Percentiles rank a stretch among this genome's conserved stretches.
Conservation (phyloP, 2,888 invertebrate species). For the Pilophorus perplexus region DNA sequence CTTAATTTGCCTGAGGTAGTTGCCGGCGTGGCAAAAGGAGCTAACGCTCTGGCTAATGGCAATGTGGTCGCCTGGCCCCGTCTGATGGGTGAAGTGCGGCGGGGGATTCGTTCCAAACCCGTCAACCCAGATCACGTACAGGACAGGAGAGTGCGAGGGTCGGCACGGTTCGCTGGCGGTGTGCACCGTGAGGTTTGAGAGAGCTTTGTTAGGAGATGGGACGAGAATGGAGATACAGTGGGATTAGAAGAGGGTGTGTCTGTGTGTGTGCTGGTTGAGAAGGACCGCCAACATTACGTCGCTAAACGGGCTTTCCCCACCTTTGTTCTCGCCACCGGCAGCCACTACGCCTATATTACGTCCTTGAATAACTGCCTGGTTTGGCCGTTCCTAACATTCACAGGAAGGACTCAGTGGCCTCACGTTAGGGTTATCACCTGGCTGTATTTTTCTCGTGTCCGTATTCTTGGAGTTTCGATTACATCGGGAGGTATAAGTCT, state of each 20-base stretch:
- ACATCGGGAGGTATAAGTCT: too few relatives aligned
- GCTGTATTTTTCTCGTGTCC: too few relatives aligned
- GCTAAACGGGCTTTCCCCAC: neutral
- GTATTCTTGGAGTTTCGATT: too few relatives aligned
- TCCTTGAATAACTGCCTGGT: neutral
- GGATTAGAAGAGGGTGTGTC: too few relatives aligned
- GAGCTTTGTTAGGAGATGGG: too few relatives aligned
- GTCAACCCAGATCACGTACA: constrained; percentile 19
- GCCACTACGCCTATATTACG: neutral
- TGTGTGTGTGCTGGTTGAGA: too few relatives aligned
- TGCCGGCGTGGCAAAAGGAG: neutral
- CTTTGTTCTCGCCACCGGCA: neutral
- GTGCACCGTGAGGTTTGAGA: too few relatives aligned
- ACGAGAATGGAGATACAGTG: too few relatives aligned
- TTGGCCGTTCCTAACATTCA: too few relatives aligned
- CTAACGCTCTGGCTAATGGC: constrained; percentile 12
- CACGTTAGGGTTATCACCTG: too few relatives aligned
- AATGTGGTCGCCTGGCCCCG: neutral
- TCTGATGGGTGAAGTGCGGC: neutral
- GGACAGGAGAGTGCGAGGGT: neutral
- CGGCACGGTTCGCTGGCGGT: too few relatives aligned
- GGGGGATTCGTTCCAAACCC: neutral
- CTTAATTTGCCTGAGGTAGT: constrained; percentile 17
- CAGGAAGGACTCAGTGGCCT: too few relatives aligned
- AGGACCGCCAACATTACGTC: neutral